Evolutionary conservation across 2,797 vertebrate genomes (phyloP).

Genomic region (Macroramphosus scolopax): DNA sequence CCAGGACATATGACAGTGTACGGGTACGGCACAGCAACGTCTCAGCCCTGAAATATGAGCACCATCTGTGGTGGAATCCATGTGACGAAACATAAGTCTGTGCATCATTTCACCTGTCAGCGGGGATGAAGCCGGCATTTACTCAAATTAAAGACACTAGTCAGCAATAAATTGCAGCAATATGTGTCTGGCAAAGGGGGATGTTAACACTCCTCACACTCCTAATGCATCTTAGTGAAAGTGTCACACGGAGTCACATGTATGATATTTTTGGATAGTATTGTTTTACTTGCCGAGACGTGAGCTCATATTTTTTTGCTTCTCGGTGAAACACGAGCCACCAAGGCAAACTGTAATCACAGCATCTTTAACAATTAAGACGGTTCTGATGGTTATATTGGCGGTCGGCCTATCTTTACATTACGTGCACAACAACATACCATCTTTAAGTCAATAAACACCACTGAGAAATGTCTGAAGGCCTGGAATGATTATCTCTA

Average conservation of each 20-base stretch:
- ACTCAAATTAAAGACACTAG: conserved; percentile 27
- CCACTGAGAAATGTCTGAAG: conserved; percentile 13
- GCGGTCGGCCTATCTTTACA: conserved; percentile 12
- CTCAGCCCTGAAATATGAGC: conserved; percentile 45
- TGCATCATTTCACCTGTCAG: conserved; percentile 55
- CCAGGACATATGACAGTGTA: conserved; percentile 58
- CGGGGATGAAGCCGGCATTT: conserved; percentile 21
- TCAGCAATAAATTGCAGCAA: conserved; percentile 26
- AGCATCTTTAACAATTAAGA: conserved; percentile 20
- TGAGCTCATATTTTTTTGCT: conserved; percentile 14
- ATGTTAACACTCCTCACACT: conserved; percentile 9
- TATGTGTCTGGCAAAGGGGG: conserved; percentile 16
- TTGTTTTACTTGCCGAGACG: conserved; percentile 4
- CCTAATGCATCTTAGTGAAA: conserved; percentile 12
- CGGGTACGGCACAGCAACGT: conserved; percentile 26
- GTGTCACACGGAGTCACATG: not conserved
- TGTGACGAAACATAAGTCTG: conserved; percentile 37
- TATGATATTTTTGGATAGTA: not conserved
- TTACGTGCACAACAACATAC: conserved; percentile 16
- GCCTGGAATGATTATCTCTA: conserved; percentile 52
- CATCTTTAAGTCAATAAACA: conserved; percentile 23
- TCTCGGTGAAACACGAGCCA: conserved; percentile 4
- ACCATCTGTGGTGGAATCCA: conserved; percentile 39
- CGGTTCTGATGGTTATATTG: conserved; percentile 4
- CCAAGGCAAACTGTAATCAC: conserved; percentile 10